Conservation (phyloP, 2,888 invertebrate species). For the Lamproptera curius region DNA sequence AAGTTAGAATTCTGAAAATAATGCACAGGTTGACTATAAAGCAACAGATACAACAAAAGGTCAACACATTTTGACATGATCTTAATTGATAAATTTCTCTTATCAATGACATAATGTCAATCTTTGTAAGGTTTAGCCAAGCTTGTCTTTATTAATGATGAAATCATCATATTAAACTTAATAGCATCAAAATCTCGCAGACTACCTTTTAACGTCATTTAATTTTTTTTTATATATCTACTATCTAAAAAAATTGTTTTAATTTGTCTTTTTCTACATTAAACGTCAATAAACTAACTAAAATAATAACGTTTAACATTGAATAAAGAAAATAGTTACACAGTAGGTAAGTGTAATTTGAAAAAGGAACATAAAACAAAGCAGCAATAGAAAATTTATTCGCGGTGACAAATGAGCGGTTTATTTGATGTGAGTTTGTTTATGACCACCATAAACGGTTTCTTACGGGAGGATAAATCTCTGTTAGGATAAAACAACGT, state of each 20-base stretch:
- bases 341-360: too few species aligned
- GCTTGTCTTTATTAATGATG: too few species aligned
- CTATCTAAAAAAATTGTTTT: neutral
- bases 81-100: too few species aligned
- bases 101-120: too few species aligned
- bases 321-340: neutral
- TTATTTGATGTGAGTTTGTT: constrained; percentile 10
- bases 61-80: too few species aligned
- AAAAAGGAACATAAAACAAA: neutral
- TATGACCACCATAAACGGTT: constrained; percentile 3
- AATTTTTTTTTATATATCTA: constrained; percentile 1
- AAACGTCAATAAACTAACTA: neutral
- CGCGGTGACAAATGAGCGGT: neutral
- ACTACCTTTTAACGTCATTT: neutral
- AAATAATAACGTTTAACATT: neutral
- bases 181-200: neutral
- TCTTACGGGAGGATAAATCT: constrained; percentile 12
- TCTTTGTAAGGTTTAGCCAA: too few species aligned
- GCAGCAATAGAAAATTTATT: neutral
- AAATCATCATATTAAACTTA: too few species aligned
- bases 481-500: neutral
- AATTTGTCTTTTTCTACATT: neutral
- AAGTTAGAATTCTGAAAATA: too few species aligned
- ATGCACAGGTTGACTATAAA: too few species aligned
- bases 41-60: too few species aligned